Evolutionary conservation across 2,113 vertebrate species (phyloP).

Genomic region (Phalacrocorax aristotelis): DNA sequence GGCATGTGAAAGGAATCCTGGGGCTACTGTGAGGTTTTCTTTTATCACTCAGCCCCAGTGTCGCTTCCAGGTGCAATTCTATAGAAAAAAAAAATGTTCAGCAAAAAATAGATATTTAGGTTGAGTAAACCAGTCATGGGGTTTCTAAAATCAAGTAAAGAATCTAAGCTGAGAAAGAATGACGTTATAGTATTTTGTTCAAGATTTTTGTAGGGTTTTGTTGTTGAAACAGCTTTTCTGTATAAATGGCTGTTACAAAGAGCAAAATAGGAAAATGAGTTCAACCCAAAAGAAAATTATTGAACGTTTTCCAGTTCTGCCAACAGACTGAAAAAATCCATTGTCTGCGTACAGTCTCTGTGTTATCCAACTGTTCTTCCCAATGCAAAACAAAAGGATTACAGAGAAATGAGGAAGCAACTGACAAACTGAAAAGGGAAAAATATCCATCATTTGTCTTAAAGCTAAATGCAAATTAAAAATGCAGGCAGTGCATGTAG

Average conservation of each 20-base stretch:
- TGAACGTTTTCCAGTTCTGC: background rate
- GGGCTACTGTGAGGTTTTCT: background rate
- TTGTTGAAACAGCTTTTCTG: background rate
- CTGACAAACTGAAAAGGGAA: background rate
- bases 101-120: background rate
- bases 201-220: background rate
- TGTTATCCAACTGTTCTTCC: background rate
- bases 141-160: background rate
- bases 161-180: background rate
- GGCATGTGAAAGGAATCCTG: background rate
- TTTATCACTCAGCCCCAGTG: background rate
- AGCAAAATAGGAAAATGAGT: background rate
- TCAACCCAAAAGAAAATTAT: background rate
- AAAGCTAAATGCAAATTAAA: slow-evolving; percentile 20
- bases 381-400: slow-evolving; percentile 33
- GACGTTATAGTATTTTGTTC: background rate
- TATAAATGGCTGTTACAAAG: background rate
- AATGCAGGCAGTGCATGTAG: background rate
- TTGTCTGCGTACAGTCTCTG: background rate
- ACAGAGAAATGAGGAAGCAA: background rate
- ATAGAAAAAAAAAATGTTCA: background rate
- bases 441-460: background rate
- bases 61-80: background rate
- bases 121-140: background rate
- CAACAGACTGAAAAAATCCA: background rate